Evolutionary conservation across 2,797 vertebrate genomes (phyloP), one percentile per base, ranked within the genome.

Genomic region (Microcaecilia unicolor): DNA sequence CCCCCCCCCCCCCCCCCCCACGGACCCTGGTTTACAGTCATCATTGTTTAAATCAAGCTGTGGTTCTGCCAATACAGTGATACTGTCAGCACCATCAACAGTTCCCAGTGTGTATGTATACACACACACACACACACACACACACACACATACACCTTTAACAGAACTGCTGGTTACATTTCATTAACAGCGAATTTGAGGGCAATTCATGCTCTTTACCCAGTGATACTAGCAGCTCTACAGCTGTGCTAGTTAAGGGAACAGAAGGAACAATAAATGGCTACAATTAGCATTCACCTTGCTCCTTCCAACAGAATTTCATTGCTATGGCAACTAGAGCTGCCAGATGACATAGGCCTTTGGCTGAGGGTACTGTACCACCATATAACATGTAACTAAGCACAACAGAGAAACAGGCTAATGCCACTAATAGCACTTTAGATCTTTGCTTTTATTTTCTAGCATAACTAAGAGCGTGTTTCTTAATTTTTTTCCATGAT

Each of bases 261-360:
- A 50, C 41, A 69, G 67, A 74, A 72, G 70, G 66, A 72, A 63
- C 64, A 70, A 73, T 70, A 69, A 73, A 80, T 74, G 74, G 69
- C 64, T 74, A 71, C 73, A 71, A 76, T 72, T 74, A 78, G 72
- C 62, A 66, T 74, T 68, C 48, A 6, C 56, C 67, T 63, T 19
- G 41, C 7, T 38, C 61, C 48, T 40, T 5, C 25, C 62, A 55
- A 62, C 55, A 36, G 52, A 71, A 73, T 72, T 67, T 58, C 41
- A 43, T 84, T 24, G 20, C 81, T 58, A 72, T 74, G 80, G 80
- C 65, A 86, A 86, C 81, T 10, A 18, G 10, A 69, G 72, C 76
- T 80, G 70, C 75, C 31, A 4, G 76, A 67, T 59, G 25, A 78
- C 72, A 60, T 5, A 9, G 43, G 55, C 54, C 56, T 59, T 68